Evolutionary conservation across 1,140 invertebrate species (phyloP), one percentile per base, ranked within the genome.

Genomic region (Aphis craccivora): DNA sequence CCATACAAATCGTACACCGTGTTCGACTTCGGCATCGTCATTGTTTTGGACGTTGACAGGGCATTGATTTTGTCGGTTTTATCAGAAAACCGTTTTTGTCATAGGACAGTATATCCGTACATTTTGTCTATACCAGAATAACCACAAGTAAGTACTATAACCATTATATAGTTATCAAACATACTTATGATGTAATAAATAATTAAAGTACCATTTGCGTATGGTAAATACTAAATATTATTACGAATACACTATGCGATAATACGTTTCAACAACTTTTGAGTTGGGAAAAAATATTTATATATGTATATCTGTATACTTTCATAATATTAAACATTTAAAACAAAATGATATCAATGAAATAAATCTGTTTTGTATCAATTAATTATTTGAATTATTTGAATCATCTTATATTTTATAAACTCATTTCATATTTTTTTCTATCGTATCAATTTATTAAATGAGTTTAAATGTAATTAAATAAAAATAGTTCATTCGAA

Each of bases 21-120:
- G 45, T 88, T 48, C n/a, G 86, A 86, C 83, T 43, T 37, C 45
- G 87, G 8, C 48, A 55, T 60, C 53, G 88, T 90, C 88, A 37
- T 25, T 37, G 6, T 60, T 20, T 48, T 35, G 25, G 48, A 35
- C 86, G 5, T 6, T 1, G 30, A 35, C 35, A 6, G 40, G n/a
- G n/a, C 40, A 83, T 37, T 81, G 30, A 35, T 11, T 14, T 35
- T 20, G 9, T 35, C 45, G 87, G n/a, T n/a, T 3, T 53, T 35
- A 35, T 2, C 6, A 40, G n/a, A 9, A 30, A 53, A 88, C 30
- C 43, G 5, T 35, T 51, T 35, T 86, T 18, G 43, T n/a, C 40
- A 20, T 30, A 25, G n/a, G 45, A 48, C 1, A 88, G 25, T 22
- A 25, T 87, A 14, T 88, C 30, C 30, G 1, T 40, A 14, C 37